Base-by-base conservation (phyloP, 2,888 invertebrate genomes). In the Pemphredon lugubris region DNA sequence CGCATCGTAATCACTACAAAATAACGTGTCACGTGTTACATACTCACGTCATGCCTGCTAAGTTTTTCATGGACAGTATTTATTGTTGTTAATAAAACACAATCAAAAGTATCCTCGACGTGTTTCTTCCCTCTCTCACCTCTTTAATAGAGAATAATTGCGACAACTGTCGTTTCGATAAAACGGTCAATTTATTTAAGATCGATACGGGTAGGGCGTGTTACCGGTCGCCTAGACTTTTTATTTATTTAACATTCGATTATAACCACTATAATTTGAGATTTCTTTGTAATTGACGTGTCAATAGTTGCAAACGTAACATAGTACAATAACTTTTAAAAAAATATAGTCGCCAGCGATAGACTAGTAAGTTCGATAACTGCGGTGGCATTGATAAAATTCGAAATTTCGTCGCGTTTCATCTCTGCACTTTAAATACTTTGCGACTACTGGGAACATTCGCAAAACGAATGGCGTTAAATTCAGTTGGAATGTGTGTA, bases 61-160 rank as follows among this genome's bases (percentile, higher is more conserved):
- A 77, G 72, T 76, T 77, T 84, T 84, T 82, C 86, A 84, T 83
- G 77, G 74, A 82, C 84, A 85, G 79, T 85, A 87, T 86, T 86
- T 85, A 88, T 87, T 86, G 84, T 88, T 87, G 79, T 85, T 87
- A 87, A 88, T 86, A 86, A 86, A 88, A 87, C 68, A 79, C 66
- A 34, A 58, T 14, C 50, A 16, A 73, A 73, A 73, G 57, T 23
- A 65, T 14, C 2, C 6, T n/a, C 16, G 45, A 6, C 5, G 4
- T 26, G 5, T 23, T 45, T 2, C 7, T 7, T 13, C 18, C 14
- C 4, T n/a, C 6, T 39, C 23, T n/a, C n/a, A n/a, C n/a, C n/a
- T 5, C 13, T 16, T 39, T 1, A 53, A 14, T 26, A 26, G 26
- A 26, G 7, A n/a, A n/a, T n/a, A n/a, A n/a, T n/a, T n/a, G n/a